Base-by-base conservation (phyloP, 1,140 invertebrate species). In the Adelges cooleyi region DNA sequence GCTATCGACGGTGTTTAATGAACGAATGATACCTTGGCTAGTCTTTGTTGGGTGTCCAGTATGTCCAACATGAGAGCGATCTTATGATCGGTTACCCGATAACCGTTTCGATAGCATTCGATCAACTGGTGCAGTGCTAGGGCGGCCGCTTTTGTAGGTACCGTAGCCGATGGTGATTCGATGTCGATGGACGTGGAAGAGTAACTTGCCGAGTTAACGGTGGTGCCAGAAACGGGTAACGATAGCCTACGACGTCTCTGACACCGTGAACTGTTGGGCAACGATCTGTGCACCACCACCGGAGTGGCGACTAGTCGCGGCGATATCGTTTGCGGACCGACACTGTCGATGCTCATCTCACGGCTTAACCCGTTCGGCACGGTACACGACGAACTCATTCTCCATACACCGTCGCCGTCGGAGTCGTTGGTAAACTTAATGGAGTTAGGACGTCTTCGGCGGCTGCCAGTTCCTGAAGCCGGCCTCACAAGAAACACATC, bases 21-120 rank as follows among this genome's bases (percentile, higher is more conserved):
- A n/a, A n/a, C n/a, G n/a, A n/a, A n/a, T n/a, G n/a, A 76, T 77
- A 88, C 86, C 85, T 87, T 82, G 71, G 86, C 85, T 70, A 89
- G 86, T 71, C 81, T 78, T 74, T 88, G 85, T 76, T 88, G 86
- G 13, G 85, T 84, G 71, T 87, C 86, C 70, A 88, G 78, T 67
- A 89, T 88, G 67, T 89, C 86, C 70, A 87, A 83, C 73, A 87
- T 86, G 13, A 89, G 78, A 11, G 82, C 81, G 69, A 89, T 79
- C 71, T 86, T 86, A 73, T 88, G 85, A 69, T 87, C 84, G 73
- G 83, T 79, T 69, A 85, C 82, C 67, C 84, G 82, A 73, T 86
- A 85, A 2, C 84, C 84, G 71, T 87, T 86, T 17, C 83, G 74
- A 1, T 84, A 82, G 71, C 84, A 80, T 33, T 78, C 75, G 22